Base-by-base conservation (phyloP, 2,888 invertebrate species). In the Zootermopsis nevadensis region DNA sequence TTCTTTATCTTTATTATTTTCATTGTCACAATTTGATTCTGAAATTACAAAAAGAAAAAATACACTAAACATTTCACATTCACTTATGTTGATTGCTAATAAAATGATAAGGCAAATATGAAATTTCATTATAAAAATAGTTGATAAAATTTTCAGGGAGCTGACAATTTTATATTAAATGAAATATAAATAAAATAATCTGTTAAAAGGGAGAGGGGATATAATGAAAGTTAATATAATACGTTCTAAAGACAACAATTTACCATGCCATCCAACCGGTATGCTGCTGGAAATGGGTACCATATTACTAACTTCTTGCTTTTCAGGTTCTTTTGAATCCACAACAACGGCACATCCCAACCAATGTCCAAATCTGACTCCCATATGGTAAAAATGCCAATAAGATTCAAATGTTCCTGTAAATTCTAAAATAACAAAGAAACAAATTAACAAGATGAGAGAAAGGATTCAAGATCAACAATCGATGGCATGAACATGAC, bases 361-460 rank as follows among this genome's bases (percentile, higher is more conserved):
- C 89, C 89, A 89, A 42, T 89, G 89, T 0, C 90, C 90, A 85
- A 90, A 90, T 76, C 90, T 88, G n/a, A 88, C 87, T 4, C 88
- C 88, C 55, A 87, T 87, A 84, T 90, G 89, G 84, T 89, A 88
- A 85, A 90, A 90, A 84, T 90, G 89, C 89, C 90, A 91, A 85
- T 90, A 90, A 81, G 89, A 89, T 86, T 90, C 90, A 85, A 90
- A 91, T 42, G 86, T 87, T 19, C 90, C 90, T 53, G 89, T 87
- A 67, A 87, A 87, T 84, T 85, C 87, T 83, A 82, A 24, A 83
- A 82, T n/a, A n/a, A n/a, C n/a, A n/a, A n/a, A n/a, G n/a, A n/a
- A n/a, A n/a, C n/a, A n/a, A n/a, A 42, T 12, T n/a, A n/a, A n/a
- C n/a, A n/a, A n/a, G n/a, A n/a, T n/a, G n/a, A n/a, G n/a, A n/a